Base-by-base conservation (phyloP, 2,888 invertebrate species). In the Oxystoma pomonae region DNA sequence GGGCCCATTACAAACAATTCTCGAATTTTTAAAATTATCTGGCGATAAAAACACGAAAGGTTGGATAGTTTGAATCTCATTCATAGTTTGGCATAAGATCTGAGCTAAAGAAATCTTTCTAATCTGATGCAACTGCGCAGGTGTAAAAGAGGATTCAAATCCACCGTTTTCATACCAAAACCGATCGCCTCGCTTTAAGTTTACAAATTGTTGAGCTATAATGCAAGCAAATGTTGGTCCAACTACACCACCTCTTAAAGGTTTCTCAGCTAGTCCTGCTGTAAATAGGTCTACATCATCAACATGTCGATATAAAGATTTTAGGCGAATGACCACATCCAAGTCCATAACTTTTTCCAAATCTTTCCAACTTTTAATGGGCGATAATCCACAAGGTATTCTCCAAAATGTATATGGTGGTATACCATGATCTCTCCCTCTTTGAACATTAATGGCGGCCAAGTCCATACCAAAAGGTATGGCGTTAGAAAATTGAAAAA, bases 221-320 rank as follows among this genome's bases (percentile, higher is more conserved):
- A 95, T 90, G 75, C 94, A 95, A 21, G 92, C 92, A 72, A 94
- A 93, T 0, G 92, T 92, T 0, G 94, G 93, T 0, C 94, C 94
- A 0, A 94, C 91, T 1, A 94, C 79, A 0, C 91, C 93, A 0
- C 90, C 90, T 0, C 87, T 81, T 0, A 94, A 89, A 0, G 93
- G 91, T 50, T 88, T 85, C 74, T 94, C 94, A 0, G 92, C 89
- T 75, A 94, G 84, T 0, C 91, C 94, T 7, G 90, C 94, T 0
- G 92, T 87, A 75, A 92, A 94, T 1, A 94, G 81, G 76, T 95
- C 94, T 63, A 95, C 87, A 74, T 95, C 94, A 63, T 92, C 90
- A 0, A 93, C 87, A 66, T 89, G 84, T 21, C 86, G 83, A 68
- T 82, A 84, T 1, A 83, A 60, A 1, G 72, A 70, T 56, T 84